Percentiles rank a stretch among this genome's conserved stretches.
phyloP scores from a whole-genome alignment of 2,797 vertebrate species.

The Anisognathus igniventris region DNA sequence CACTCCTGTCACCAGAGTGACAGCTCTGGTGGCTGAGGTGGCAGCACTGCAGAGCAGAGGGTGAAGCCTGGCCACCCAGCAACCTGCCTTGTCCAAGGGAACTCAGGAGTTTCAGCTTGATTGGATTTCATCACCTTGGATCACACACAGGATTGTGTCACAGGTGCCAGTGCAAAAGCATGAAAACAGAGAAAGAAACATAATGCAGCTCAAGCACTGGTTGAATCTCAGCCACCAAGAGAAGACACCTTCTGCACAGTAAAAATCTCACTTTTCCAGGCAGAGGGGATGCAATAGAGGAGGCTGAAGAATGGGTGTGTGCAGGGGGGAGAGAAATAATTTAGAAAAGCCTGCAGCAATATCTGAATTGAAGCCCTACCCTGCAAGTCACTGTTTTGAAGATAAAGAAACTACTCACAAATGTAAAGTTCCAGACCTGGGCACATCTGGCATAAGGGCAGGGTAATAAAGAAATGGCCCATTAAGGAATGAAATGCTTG shows the following conservation, averaged over 20 bases:
- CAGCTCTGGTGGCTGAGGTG: neutral
- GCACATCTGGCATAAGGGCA: constrained; percentile 21
- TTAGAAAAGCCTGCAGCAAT: constrained; percentile 11
- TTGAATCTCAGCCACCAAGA: neutral
- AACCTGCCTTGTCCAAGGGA: constrained; percentile 21
- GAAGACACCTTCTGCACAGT: neutral
- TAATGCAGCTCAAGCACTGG: neutral
- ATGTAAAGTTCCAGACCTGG: constrained; percentile 35
- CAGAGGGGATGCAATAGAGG: neutral
- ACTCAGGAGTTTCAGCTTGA: neutral
- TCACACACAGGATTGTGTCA: constrained; percentile 32
- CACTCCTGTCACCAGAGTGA: neutral
- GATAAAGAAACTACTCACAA: constrained; percentile 1
- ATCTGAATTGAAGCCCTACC: constrained; percentile 3
- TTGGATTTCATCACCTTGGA: constrained; percentile 49
- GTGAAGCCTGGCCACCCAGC: neutral
- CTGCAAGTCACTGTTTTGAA: neutral
- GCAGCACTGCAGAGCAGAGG: neutral
- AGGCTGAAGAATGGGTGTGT: neutral
- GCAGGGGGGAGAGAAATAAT: neutral
- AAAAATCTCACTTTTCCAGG: constrained; percentile 2
- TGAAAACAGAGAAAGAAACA: constrained; percentile 38
- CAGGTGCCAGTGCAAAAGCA: constrained; percentile 29
- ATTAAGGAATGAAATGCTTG: constrained; percentile 58
- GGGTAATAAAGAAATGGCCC: constrained; percentile 59